Evolutionary conservation across 2,797 vertebrate genomes (phyloP), one percentile per base, ranked within the genome.

Genomic region (Menidia menidia): DNA sequence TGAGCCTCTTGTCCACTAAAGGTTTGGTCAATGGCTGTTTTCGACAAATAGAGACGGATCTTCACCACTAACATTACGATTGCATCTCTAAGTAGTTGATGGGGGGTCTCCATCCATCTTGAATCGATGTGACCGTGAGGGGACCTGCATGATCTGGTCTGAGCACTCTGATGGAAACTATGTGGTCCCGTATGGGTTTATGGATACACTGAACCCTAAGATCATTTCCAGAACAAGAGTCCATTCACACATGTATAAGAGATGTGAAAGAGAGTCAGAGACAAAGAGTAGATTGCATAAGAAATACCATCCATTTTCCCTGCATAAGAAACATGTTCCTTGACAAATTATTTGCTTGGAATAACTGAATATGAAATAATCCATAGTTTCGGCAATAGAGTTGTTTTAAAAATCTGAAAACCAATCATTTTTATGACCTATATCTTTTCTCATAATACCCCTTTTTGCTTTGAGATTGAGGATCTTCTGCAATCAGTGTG

Each of bases 151-250:
- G 76, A 60, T 75, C 58, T 48, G 39, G 86, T 82, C 79, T 73
- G 60, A 75, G 78, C n/a, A 4, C 81, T 59, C 81, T 7, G 71
- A 79, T 85, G 85, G 88, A 89, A 90, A 88, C 78, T 82, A 59
- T 43, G 66, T 75, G 70, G 75, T 86, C 79, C 10, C 10, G 9
- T 39, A 39, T 39, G 4, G 9, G 83, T 60, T 67, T 65, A 80
- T 75, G 74, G 87, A 89, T 78, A 74, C 80, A 85, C 65, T 82
- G 72, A 71, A 39, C 75, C 60, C 66, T 78, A 60, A 71, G 84
- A 81, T 57, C 61, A 69, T 78, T 81, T 87, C 85, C 78, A 85
- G 87, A 86, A 89, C 83, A 80, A 82, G 25, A 85, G 61, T 53
- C 25, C 68, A 69, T 75, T 74, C 44, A 47, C 41, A 80, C 30